Percentiles rank a stretch among this genome's conserved stretches.
Evolutionary conservation across 2,797 vertebrate species (phyloP).

Genomic region (Coilia nasus): DNA sequence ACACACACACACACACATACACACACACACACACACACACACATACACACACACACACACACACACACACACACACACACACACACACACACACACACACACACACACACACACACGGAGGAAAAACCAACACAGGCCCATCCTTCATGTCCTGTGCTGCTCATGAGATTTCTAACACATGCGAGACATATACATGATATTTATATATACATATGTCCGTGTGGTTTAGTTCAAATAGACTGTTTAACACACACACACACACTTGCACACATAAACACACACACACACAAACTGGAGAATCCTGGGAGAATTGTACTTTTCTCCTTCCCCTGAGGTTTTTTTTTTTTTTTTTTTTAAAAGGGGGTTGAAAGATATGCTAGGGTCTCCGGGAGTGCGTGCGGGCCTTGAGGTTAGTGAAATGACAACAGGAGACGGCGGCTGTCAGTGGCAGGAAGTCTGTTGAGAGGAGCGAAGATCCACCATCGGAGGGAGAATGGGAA

Average conservation of each 20-base stretch:
- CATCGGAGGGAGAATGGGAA: conserved; percentile 59
- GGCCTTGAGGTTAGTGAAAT: conserved; percentile 61
- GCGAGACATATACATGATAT: background rate
- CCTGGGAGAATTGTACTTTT: background rate
- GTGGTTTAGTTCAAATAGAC: conserved; percentile 11
- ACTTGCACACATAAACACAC: background rate
- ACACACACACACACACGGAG: background rate
- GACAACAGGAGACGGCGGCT: conserved; percentile 61
- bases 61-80: no score
- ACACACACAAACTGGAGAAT: background rate
- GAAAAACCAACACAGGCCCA: background rate
- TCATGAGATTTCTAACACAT: background rate
- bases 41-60: no score
- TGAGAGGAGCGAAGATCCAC: conserved; percentile 52
- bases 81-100: no score
- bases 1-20: no score
- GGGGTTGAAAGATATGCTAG: conserved; percentile 62
- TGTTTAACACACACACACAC: conserved; percentile 3
- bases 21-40: no score
- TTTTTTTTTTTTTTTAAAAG: background rate
- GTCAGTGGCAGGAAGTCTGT: conserved; percentile 64
- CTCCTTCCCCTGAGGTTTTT: no score
- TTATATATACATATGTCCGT: background rate
- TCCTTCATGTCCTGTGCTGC: background rate
- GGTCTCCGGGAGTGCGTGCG: conserved; percentile 24